phyloP scores from a whole-genome alignment of 2,797 vertebrate genomes.

The Vipera latastei region DNA sequence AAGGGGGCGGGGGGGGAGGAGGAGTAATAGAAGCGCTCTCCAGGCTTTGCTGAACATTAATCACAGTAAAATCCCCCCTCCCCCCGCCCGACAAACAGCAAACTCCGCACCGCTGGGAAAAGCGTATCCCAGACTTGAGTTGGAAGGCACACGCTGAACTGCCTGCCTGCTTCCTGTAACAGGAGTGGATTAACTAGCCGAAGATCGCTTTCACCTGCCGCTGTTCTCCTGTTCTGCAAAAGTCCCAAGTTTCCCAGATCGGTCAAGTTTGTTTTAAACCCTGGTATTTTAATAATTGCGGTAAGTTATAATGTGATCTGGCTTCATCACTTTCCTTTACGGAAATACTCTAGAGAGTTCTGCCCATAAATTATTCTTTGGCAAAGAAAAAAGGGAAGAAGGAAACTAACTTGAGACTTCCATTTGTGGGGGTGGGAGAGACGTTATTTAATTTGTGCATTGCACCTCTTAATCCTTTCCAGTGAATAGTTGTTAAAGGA shows the following conservation, averaged over 20 bases:
- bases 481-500: neutral
- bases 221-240: neutral
- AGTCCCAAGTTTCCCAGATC: neutral
- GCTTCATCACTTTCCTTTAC: conserved; percentile 55
- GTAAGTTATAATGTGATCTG: conserved; percentile 68
- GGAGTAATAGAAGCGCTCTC: neutral
- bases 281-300: conserved; percentile 64
- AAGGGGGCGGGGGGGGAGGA: neutral
- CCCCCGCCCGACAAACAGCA: neutral
- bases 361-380: conserved; percentile 67
- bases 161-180: no score
- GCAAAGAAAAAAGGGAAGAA: conserved; percentile 9
- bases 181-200: neutral
- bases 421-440: conserved; percentile 39
- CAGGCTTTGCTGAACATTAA: neutral
- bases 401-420: conserved; percentile 47
- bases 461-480: conserved; percentile 6
- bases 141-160: no score
- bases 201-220: neutral
- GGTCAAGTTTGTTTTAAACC: conserved; percentile 23
- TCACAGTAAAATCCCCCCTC: neutral
- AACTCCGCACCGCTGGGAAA: neutral
- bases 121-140: neutral
- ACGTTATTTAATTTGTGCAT: conserved; percentile 27
- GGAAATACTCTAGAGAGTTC: conserved; percentile 64